A percentile compares a stretch with the other conserved stretches of the same genome.
phyloP scores from a whole-genome alignment of 2,113 vertebrate species.

The Falcunculus frontatus region DNA sequence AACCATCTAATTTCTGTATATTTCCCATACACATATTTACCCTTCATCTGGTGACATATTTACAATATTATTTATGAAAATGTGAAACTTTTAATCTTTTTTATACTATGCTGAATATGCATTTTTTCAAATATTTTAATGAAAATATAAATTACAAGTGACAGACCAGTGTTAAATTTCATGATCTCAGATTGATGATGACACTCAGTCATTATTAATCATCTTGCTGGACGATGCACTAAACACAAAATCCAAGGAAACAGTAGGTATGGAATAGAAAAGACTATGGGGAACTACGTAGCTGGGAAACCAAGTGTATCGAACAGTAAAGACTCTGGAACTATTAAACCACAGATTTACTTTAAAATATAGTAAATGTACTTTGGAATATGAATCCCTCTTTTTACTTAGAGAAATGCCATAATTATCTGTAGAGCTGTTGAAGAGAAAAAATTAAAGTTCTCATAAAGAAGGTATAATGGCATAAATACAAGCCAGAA shows the following conservation, averaged over 20 bases:
- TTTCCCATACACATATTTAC: not conserved
- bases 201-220: not conserved
- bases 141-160: not conserved
- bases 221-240: not conserved
- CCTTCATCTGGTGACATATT: not conserved
- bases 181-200: fast-evolving
- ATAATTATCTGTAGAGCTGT: not conserved
- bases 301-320: not conserved
- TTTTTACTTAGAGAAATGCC: not conserved
- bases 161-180: not conserved
- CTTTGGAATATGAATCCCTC: not conserved
- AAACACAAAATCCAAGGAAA: not conserved
- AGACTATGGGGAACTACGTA: not conserved
- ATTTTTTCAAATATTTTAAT: not conserved
- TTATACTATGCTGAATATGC: not conserved
- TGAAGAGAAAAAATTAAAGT: not conserved
- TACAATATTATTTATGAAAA: not conserved
- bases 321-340: not conserved
- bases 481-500: not conserved
- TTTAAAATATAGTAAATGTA: not conserved
- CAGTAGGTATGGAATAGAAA: not conserved
- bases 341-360: not conserved
- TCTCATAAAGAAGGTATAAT: not conserved
- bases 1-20: not conserved
- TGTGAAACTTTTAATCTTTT: not conserved